Conservation (phyloP, 2,888 invertebrate species). For the Coelinius sp. region DNA sequence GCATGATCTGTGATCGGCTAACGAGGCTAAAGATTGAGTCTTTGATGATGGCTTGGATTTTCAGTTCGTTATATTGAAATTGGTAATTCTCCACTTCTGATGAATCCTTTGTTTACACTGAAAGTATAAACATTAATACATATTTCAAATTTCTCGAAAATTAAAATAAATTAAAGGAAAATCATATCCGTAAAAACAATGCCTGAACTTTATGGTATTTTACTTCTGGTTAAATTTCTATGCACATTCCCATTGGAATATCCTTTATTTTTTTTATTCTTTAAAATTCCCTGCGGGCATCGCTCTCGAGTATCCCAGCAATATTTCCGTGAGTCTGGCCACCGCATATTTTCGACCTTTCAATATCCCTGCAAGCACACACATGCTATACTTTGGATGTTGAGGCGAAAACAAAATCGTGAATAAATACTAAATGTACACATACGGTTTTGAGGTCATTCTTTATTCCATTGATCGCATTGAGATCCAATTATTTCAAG, state of each 20-base stretch:
- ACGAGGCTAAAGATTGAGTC: neutral
- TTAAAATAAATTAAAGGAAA: neutral
- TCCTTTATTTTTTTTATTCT: constrained; percentile 1
- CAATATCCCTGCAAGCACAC: neutral
- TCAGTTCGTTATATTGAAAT: neutral
- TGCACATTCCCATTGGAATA: neutral
- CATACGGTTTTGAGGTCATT: neutral
- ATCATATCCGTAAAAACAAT: neutral
- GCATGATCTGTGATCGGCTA: neutral
- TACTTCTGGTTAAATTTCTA: neutral
- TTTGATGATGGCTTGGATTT: neutral
- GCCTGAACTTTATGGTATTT: neutral
- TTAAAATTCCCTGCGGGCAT: neutral
- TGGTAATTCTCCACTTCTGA: too few species aligned
- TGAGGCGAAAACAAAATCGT: neutral
- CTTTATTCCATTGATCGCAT: too few species aligned
- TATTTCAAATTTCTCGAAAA: neutral
- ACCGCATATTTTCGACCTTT: constrained; percentile 13
- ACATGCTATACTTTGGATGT: neutral
- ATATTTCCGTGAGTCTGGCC: neutral
- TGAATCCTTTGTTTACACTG: too few species aligned
- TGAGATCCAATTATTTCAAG: too few species aligned
- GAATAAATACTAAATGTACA: neutral
- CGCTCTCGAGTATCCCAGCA: constrained; percentile 3
- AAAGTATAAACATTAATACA: neutral